Conservation (phyloP, 1,140 invertebrate species). For the Batillaria attramentaria region DNA sequence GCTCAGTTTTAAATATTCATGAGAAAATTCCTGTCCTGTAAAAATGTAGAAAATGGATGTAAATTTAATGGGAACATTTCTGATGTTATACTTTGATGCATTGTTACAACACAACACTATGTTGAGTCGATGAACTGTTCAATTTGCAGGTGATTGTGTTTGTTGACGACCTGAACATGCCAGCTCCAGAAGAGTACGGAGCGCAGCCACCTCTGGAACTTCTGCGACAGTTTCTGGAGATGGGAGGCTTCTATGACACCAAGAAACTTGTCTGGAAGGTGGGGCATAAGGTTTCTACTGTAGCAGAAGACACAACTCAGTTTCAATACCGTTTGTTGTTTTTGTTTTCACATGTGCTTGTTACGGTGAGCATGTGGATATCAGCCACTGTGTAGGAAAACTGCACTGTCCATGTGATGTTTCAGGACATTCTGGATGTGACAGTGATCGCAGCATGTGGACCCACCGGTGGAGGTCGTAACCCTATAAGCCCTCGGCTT, state of each 20-base stretch:
- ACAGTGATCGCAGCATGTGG: slow-evolving; percentile 70
- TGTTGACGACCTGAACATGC: slow-evolving; percentile 75
- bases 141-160: slow-evolving; percentile 69
- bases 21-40: no score
- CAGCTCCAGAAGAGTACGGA: slow-evolving; percentile 69
- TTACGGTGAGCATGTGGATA: not conserved
- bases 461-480: slow-evolving; percentile 69
- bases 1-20: no score
- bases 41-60: no score
- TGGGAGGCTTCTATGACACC: slow-evolving; percentile 86
- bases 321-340: no score
- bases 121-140: no score
- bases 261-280: slow-evolving; percentile 88
- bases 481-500: slow-evolving; percentile 67
- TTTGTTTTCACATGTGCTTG: no score
- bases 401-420: slow-evolving; percentile 2
- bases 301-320: no score
- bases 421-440: slow-evolving; percentile 69
- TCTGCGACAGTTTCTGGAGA: slow-evolving; percentile 84
- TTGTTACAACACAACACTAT: no score
- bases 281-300: no score
- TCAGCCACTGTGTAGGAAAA: no score
- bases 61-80: no score
- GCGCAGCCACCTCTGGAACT: slow-evolving; percentile 71
- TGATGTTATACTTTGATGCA: no score